Conservation (phyloP, 2,797 vertebrate genomes). For the Anguilla pacifica region DNA sequence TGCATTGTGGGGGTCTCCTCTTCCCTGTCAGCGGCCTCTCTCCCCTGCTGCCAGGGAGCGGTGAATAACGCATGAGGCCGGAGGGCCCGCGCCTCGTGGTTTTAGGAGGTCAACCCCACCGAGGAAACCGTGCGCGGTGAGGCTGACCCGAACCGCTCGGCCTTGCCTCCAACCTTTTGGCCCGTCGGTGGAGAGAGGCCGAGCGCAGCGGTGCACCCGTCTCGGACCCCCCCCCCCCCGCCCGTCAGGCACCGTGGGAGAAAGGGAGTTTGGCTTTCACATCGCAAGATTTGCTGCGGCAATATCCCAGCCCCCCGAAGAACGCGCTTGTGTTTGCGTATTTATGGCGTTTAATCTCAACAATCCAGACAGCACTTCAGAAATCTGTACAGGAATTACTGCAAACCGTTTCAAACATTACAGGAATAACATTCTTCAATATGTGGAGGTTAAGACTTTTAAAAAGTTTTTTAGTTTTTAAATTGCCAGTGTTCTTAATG, state of each 20-base stretch:
- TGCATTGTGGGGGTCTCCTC: neutral
- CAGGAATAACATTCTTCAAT: neutral
- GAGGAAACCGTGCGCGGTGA: neutral
- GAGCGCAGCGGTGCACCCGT: neutral
- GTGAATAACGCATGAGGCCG: conserved; percentile 10
- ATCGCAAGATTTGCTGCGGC: neutral
- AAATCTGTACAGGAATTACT: neutral
- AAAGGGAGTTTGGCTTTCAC: neutral
- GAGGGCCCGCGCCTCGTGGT: neutral
- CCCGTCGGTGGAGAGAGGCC: neutral
- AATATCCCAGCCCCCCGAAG: neutral
- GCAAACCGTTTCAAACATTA: neutral
- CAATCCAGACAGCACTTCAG: neutral
- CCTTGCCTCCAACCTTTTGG: neutral
- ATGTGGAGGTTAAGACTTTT: neutral
- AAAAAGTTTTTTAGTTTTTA: neutral
- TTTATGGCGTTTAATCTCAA: neutral
- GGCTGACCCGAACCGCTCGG: neutral
- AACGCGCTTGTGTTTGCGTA: neutral
- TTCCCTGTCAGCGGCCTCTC: neutral
- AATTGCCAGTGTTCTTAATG: neutral
- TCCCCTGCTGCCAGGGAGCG: neutral
- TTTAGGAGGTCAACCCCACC: neutral
- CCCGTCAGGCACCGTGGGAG: neutral
- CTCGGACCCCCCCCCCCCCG: too few species aligned